Percentiles rank a stretch among this genome's conserved stretches.
phyloP scores from a whole-genome alignment of 2,797 vertebrate genomes.

The Tenualosa ilisha region DNA sequence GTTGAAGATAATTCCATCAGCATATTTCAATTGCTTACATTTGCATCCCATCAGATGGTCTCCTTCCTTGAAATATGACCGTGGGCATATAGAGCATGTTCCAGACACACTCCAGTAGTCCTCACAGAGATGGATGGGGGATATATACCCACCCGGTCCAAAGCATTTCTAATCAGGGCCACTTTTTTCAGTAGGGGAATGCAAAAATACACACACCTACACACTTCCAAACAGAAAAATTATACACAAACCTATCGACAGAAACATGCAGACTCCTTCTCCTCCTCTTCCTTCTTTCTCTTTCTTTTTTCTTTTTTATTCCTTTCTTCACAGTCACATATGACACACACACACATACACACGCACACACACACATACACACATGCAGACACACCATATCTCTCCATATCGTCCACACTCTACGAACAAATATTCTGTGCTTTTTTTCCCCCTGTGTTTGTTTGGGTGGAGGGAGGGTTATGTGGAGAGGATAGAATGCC shows the following conservation, averaged over 20 bases:
- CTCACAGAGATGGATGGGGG: conserved; percentile 5
- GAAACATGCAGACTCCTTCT: background rate
- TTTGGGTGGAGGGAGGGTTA: too few relatives aligned
- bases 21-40: conserved; percentile 31
- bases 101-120: conserved; percentile 6
- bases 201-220: background rate
- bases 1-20: conserved; percentile 51
- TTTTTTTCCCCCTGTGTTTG: too few relatives aligned
- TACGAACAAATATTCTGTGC: background rate
- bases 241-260: background rate
- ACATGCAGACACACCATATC: background rate
- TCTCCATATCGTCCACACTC: background rate
- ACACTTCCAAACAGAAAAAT: background rate
- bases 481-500: background rate
- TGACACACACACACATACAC: background rate
- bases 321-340: background rate
- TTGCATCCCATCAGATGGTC: conserved; percentile 32
- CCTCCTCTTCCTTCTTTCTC: background rate
- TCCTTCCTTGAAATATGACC: conserved; percentile 38
- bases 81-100: conserved; percentile 16
- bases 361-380: background rate
- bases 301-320: background rate
- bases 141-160: background rate
- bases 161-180: background rate
- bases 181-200: background rate